Percentiles rank a stretch among this genome's conserved stretches.
Conservation (phyloP, 2,888 invertebrate genomes). For the Lobophora halterata region DNA sequence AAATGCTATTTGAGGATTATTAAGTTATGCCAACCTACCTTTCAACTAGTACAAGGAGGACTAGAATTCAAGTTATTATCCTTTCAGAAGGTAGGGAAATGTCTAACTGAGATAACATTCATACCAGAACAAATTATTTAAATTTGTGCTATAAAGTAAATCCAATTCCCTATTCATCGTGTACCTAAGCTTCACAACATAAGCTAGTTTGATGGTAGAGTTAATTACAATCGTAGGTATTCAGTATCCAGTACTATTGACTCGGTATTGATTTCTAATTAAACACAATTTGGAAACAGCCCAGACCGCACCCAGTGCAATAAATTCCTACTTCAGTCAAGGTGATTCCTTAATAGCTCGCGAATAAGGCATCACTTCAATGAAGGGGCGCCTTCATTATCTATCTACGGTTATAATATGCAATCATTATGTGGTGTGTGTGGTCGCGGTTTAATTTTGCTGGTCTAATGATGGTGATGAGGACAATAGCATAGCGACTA, state of each 20-base stretch:
- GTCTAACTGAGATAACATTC: too few relatives aligned
- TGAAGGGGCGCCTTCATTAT: constrained; percentile 30
- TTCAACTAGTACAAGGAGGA: too few relatives aligned
- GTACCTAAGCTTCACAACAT: too few relatives aligned
- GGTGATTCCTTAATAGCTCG: constrained; percentile 27
- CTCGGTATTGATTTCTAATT: constrained; percentile 28
- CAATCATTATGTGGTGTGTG: constrained; percentile 26
- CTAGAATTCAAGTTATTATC: too few relatives aligned
- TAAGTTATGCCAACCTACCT: too few relatives aligned
- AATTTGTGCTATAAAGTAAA: too few relatives aligned
- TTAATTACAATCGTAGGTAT: too few relatives aligned
- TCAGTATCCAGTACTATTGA: constrained; percentile 20
- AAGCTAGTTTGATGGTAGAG: too few relatives aligned
- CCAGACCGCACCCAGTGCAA: constrained; percentile 30
- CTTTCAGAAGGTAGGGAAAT: too few relatives aligned
- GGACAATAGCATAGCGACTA: constrained; percentile 43
- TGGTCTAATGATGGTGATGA: constrained; percentile 49
- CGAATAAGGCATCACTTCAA: constrained; percentile 26
- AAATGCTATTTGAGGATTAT: too few relatives aligned
- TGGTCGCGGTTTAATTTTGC: constrained; percentile 36
- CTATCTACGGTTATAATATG: constrained; percentile 26
- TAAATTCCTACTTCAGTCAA: constrained; percentile 29
- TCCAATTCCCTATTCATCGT: too few relatives aligned
- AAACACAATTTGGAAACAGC: constrained; percentile 26
- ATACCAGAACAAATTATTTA: too few relatives aligned